Conservation (phyloP, 2,113 vertebrate genomes). For the Dendrocopos noguchii region DNA sequence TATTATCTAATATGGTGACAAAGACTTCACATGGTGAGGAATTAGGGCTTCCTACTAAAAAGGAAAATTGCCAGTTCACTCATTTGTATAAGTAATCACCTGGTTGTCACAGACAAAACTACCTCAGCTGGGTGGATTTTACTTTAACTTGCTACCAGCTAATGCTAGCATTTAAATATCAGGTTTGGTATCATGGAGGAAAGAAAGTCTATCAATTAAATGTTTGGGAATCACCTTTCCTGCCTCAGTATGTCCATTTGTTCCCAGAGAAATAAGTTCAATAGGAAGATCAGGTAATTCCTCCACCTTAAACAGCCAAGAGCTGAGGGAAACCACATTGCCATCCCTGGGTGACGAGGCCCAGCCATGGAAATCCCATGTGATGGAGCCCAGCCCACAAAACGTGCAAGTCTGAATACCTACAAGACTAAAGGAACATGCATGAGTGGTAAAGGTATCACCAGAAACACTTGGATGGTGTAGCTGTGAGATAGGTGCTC, state of each 20-base stretch:
- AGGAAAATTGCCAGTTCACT: not conserved
- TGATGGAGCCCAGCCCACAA: not conserved
- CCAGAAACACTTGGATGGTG: not conserved
- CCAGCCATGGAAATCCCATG: not conserved
- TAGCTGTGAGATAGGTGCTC: not conserved
- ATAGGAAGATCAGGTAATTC: not conserved
- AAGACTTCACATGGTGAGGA: not conserved
- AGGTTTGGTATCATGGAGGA: not conserved
- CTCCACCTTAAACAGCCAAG: not conserved
- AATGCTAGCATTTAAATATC: not conserved
- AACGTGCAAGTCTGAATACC: not conserved
- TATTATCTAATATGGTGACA: not conserved
- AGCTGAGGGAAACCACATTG: not conserved
- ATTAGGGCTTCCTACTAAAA: not conserved
- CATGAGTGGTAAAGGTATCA: not conserved
- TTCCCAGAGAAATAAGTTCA: not conserved
- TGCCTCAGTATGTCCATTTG: not conserved
- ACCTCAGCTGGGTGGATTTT: fast-evolving
- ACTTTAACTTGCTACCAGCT: not conserved
- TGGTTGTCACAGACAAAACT: not conserved
- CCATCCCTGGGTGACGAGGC: not conserved
- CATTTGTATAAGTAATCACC: not conserved
- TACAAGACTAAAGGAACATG: not conserved
- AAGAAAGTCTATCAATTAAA: not conserved
- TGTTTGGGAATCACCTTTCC: not conserved